Conservation (phyloP, 1,140 invertebrate species). For the Drosophila kikkawai region DNA sequence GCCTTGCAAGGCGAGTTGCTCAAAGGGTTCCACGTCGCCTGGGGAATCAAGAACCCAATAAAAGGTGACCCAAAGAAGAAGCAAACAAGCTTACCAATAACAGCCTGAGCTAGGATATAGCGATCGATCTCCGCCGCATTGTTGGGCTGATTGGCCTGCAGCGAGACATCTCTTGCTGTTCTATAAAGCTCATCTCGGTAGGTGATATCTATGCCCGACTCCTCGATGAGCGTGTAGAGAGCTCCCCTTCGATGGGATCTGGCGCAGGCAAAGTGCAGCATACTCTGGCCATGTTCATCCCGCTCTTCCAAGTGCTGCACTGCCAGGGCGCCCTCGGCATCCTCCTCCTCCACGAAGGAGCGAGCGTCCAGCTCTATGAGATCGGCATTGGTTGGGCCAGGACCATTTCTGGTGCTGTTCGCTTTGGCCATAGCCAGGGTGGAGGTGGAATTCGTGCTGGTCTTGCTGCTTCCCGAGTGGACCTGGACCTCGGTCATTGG, state of each 20-base stretch:
- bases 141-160: slow-evolving; percentile 90
- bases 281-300: slow-evolving; percentile 94
- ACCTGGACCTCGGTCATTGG: slow-evolving; percentile 59
- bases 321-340: slow-evolving; percentile 45
- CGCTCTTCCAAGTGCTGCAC: slow-evolving; percentile 75
- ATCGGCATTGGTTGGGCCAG: slow-evolving; percentile 40
- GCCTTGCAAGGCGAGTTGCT: slow-evolving; percentile 92
- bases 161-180: slow-evolving; percentile 94
- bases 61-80: background rate
- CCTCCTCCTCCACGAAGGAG: slow-evolving; percentile 55
- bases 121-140: slow-evolving; percentile 94
- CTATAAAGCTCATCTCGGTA: slow-evolving; percentile 93
- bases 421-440: slow-evolving; percentile 43
- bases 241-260: slow-evolving; percentile 91
- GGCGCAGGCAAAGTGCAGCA: slow-evolving; percentile 94
- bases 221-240: slow-evolving; percentile 91
- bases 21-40: slow-evolving; percentile 92
- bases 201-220: slow-evolving; percentile 91
- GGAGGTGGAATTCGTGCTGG: slow-evolving; percentile 66
- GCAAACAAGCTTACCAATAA: slow-evolving; percentile 87
- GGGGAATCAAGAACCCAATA: background rate
- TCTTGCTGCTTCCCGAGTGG: slow-evolving; percentile 67
- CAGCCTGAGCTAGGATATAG: slow-evolving; percentile 91
- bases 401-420: slow-evolving; percentile 36
- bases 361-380: slow-evolving; percentile 59